These are phyloP conservation scores for Brachionus manjavacas DNA, from an alignment of 1,140 invertebrate genomes.

Conservation along the genomic window DNA sequence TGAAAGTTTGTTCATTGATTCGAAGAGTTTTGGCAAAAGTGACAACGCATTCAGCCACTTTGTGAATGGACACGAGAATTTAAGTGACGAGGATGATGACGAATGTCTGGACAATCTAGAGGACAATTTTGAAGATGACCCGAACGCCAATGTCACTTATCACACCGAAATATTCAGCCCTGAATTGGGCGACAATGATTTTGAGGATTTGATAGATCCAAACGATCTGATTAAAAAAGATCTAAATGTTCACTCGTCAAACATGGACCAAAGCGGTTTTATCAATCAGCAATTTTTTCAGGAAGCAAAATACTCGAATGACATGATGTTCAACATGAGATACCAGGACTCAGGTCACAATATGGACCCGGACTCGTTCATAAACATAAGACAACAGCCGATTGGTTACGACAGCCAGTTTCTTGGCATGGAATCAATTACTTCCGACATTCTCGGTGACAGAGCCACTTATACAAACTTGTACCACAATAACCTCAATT, in stretches of 20 bases:
- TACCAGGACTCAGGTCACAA: not conserved
- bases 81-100: not conserved
- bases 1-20: not conserved
- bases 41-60: not conserved
- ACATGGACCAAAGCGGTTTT: not conserved
- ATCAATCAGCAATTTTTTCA: not conserved
- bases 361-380: not conserved
- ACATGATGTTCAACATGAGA: not conserved
- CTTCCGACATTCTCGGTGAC: not conserved
- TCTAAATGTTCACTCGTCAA: not conserved
- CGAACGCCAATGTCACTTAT: constrained; percentile 1
- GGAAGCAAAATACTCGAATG: constrained; percentile 12
- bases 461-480: not conserved
- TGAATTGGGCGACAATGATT: constrained; percentile 12
- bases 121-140: not conserved
- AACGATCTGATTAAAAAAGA: constrained; percentile 2
- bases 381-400: not conserved
- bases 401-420: not conserved
- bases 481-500: not conserved
- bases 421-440: not conserved
- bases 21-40: not conserved
- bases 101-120: not conserved
- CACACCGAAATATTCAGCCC: constrained; percentile 12
- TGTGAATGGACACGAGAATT: not conserved
- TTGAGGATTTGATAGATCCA: not conserved